A percentile compares a stretch with the other conserved stretches of the same genome.
These are phyloP conservation scores for Drosophila trichaetosa DNA, from an alignment of 2,888 invertebrate genomes.

Conservation along the genomic window DNA sequence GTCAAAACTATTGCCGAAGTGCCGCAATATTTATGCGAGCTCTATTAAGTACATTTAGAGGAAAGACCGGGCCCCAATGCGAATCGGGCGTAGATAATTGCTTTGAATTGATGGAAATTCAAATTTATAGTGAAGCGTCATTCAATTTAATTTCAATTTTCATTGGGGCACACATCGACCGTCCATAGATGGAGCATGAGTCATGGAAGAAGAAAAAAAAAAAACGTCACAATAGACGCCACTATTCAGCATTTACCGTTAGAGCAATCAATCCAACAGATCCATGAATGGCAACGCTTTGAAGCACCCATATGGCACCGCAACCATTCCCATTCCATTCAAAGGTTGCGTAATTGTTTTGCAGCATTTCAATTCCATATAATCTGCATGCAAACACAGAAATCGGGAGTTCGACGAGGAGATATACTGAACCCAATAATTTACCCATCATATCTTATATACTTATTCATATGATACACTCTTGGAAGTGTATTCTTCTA, in stretches of 20 bases:
- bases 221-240: constrained; percentile 1
- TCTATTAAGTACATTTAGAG: constrained; percentile 20
- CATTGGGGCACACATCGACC: neutral
- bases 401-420: neutral
- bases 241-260: constrained; percentile 1
- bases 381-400: neutral
- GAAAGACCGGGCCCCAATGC: no score
- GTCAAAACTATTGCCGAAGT: constrained; percentile 23
- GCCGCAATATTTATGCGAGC: constrained; percentile 49
- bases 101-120: constrained; percentile 54
- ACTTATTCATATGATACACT: neutral
- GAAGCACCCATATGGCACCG: constrained; percentile 2
- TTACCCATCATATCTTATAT: neutral
- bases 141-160: constrained; percentile 50
- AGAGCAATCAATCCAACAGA: neutral
- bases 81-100: constrained; percentile 46
- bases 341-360: neutral
- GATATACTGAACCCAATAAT: neutral
- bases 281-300: constrained; percentile 34
- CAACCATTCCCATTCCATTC: neutral
- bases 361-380: neutral
- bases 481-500: neutral
- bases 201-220: neutral
- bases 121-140: constrained; percentile 47
- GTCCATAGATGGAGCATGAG: neutral